Evolutionary conservation across 1,140 invertebrate species (phyloP), one percentile per base, ranked within the genome.

Genomic region (Glomeris maerens): DNA sequence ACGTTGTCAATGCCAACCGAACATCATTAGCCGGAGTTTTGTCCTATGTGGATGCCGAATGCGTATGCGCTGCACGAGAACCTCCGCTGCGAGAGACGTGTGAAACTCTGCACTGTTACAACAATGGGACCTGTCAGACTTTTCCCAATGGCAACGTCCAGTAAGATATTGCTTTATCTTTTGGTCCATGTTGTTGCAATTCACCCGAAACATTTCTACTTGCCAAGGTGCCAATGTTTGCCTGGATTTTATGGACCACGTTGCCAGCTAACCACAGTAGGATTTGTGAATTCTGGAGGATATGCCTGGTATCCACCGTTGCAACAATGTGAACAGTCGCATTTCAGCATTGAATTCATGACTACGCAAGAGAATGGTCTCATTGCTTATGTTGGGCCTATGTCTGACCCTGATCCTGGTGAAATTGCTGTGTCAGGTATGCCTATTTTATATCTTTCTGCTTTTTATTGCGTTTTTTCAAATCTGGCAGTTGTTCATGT

Each of bases 11-110:
- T 59, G 88, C 90, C 0, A 94, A 94, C 60, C 81, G 76, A 1
- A 87, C 83, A 1, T 86, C 87, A 2, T 89, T 93, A 61, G 83
- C 93, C 4, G 88, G 89, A 0, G 83, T 94, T 0, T 76, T 78
- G 42, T 85, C 88, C 0, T 73, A 79, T 1, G 77, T 89, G 0
- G 75, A 83, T 59, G 78, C 86, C 0, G 71, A 79, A 29, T 93
- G 88, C 58, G 51, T 49, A 20, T 60, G 59, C 36, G 75, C 67
- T 45, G 58, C 53, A 17, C 55, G 57, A 27, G 25, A 50, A 42
- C 55, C 52, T 5, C 54, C 56, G 53, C 44, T 23, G 22, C 20
- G 45, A 52, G 47, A 47, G 27, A 10, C 45, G 14, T 70, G 66
- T 53, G 53, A 52, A 1, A 53, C 62, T 25, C 59, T 57, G n/a